Evolutionary conservation across 64 coral and sea anemone species (phyloP).

Genomic region (Pachyseris speciosa): DNA sequence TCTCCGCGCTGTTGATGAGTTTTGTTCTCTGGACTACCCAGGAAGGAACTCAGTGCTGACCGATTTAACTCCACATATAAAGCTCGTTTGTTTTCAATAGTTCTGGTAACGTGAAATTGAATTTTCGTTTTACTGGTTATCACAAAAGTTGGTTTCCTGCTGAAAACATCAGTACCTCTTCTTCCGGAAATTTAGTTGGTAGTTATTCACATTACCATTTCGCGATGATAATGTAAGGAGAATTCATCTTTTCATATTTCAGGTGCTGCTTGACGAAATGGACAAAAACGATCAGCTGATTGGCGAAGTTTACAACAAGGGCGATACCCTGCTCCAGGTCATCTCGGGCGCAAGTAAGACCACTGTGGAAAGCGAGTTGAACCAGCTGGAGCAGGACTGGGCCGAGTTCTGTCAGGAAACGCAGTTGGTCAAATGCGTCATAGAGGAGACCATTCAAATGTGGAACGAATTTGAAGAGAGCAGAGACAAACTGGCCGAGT

Average conservation of each 20-base stretch:
- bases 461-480: slow-evolving; percentile 93
- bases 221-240: too few species aligned
- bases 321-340: slow-evolving; percentile 82
- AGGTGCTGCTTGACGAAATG: slow-evolving; percentile 94
- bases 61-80: too few species aligned
- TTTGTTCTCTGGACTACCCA: too few species aligned
- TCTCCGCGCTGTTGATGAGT: too few species aligned
- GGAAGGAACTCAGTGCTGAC: too few species aligned
- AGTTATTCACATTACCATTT: too few species aligned
- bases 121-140: too few species aligned
- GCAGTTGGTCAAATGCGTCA: slow-evolving; percentile 58
- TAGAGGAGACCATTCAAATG: slow-evolving; percentile 75
- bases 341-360: slow-evolving; percentile 73
- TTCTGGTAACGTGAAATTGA: too few species aligned
- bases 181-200: too few species aligned
- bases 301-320: slow-evolving; percentile 87
- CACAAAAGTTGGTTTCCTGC: too few species aligned
- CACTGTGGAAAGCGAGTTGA: slow-evolving; percentile 75
- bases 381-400: slow-evolving; percentile 88
- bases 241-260: not conserved
- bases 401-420: slow-evolving; percentile 91
- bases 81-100: too few species aligned
- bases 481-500: slow-evolving; percentile 89
- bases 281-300: slow-evolving; percentile 88
- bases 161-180: too few species aligned